Evolutionary conservation across 2,113 vertebrate species (phyloP).

Genomic region (Parotia lawesii): DNA sequence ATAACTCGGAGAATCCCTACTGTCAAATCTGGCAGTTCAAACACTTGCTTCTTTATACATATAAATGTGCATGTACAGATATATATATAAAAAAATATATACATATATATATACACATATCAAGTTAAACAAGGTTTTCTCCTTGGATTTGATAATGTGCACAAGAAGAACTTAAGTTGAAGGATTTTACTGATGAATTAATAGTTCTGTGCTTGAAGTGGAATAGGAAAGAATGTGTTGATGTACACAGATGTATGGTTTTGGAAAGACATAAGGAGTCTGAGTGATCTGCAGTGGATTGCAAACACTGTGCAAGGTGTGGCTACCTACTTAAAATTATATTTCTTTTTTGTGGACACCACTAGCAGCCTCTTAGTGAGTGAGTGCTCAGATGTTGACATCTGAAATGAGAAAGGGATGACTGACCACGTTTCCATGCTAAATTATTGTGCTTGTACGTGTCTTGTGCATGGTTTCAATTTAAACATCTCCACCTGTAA

Average conservation of each 20-base stretch:
- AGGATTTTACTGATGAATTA: neutral
- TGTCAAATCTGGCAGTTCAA: neutral
- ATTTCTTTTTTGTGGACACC: neutral
- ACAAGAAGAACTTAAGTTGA: neutral
- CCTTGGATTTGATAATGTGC: neutral
- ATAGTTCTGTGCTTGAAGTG: neutral
- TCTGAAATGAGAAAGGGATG: neutral
- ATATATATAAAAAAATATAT: no score
- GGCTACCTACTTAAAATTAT: neutral
- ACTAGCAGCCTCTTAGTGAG: neutral
- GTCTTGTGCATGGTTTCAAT: neutral
- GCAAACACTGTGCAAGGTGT: neutral
- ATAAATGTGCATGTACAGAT: neutral
- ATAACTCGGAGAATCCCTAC: neutral
- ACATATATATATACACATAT: neutral
- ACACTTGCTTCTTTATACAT: neutral
- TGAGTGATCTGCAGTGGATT: neutral
- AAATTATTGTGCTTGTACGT: neutral
- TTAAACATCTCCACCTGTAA: neutral
- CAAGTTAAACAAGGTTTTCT: neutral
- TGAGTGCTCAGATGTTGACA: neutral
- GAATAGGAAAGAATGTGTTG: constrained; percentile 19
- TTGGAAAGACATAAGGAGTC: neutral
- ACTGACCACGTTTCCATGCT: neutral
- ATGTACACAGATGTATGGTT: neutral